Base-by-base conservation (phyloP, 2,797 vertebrate genomes). In the Poliocrania exsul region DNA sequence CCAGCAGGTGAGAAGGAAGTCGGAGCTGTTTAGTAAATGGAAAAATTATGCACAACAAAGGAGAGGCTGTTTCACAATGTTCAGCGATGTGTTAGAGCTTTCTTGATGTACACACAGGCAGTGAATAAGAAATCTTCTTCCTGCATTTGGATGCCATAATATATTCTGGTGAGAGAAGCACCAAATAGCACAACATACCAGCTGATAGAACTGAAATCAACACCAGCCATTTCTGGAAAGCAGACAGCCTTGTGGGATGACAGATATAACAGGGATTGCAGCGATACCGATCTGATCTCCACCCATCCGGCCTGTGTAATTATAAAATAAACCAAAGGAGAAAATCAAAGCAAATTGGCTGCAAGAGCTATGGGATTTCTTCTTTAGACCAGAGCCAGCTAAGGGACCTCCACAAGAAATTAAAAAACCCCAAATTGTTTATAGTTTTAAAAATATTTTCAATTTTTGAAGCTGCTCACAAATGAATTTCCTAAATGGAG, bases 331-430 rank as follows among this genome's bases (percentile, higher is more conserved):
- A 96, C 70, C 67, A 82, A 93, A 90, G 61, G 40, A 91, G 65
- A 93, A 96, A 96, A 92, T 47, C 71, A 94, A 95, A 95, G 71
- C 92, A 95, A 93, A 95, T 87, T 81, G 80, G 40, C 73, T 67
- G 47, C 0, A 4, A 92, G 81, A 86, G 42, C 72, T 72, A 57
- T 75, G 84, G 83, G 81, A 88, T 88, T 94, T 94, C 81, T 93
- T 71, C 89, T 95, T 96, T 90, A 84, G 85, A 74, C 19, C 24
- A 25, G 19, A 56, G 82, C 89, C 96, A 96, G 77, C 80, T 90
- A 91, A 77, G 1, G 7, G 46, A 91, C 77, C 77, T 61, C 72
- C 4, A 3, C 82, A 94, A 95, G 74, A 94, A 95, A 88, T 28
- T 23, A 26, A 87, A 64, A 92, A 80, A 89, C 75, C 16, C 16